phyloP scores from a whole-genome alignment of 2,888 invertebrate genomes.

The Tenthredo amoena region DNA sequence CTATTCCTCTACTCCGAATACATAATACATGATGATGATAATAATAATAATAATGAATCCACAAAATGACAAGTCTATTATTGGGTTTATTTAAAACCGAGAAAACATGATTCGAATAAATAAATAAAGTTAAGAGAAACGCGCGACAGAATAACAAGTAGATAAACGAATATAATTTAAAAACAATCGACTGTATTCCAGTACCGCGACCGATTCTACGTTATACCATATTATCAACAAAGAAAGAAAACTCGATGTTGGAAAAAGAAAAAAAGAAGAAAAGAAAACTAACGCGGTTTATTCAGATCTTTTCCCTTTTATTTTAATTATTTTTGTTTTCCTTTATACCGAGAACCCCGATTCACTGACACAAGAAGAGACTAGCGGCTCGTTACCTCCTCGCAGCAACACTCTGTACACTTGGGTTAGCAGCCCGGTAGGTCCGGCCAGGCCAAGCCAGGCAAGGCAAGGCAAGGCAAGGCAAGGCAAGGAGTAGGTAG shows the following conservation, averaged over 20 bases:
- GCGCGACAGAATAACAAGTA: background rate
- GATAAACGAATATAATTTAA: no score
- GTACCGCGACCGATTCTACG: no score
- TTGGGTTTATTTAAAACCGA: no score
- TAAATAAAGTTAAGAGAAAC: background rate
- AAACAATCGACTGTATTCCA: no score
- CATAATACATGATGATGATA: background rate
- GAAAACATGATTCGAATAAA: background rate
- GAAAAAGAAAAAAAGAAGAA: no score
- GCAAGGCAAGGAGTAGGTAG: constrained; percentile 25
- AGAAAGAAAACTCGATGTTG: background rate
- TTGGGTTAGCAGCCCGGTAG: constrained; percentile 5
- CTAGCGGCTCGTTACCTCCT: background rate
- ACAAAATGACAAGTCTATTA: no score
- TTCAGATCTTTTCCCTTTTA: no score
- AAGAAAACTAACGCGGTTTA: no score
- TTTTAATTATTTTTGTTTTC: no score
- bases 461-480: constrained; percentile 21
- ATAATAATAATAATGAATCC: background rate
- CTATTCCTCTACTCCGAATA: background rate
- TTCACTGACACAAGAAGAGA: background rate
- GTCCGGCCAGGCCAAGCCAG: constrained; percentile 1
- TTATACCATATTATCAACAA: background rate
- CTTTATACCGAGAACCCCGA: background rate
- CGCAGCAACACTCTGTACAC: background rate